A percentile compares a stretch with the other conserved stretches of the same genome.
Conservation (phyloP, 1,140 invertebrate species). For the Palaemon carinicauda region DNA sequence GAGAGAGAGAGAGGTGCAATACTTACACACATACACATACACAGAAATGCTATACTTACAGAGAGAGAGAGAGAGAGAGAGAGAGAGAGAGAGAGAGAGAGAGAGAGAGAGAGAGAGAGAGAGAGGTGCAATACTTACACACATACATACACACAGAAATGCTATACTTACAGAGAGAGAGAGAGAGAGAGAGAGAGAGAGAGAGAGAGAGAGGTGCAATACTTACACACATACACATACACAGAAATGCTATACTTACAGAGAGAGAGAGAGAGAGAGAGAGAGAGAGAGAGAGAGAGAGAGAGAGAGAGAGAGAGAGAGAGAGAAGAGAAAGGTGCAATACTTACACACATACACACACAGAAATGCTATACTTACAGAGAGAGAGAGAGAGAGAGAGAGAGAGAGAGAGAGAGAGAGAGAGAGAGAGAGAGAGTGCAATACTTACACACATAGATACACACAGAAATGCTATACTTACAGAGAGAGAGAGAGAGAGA, state of each 20-base stretch:
- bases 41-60: not conserved
- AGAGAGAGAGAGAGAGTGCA: too few relatives aligned
- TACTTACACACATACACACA: too few relatives aligned
- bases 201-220: not conserved
- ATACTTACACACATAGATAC: not conserved
- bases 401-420: not conserved
- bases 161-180: too few relatives aligned
- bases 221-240: too few relatives aligned
- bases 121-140: too few relatives aligned
- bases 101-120: constrained; percentile 16
- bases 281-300: not conserved
- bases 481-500: constrained; percentile 16
- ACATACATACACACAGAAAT: too few relatives aligned
- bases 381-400: not conserved
- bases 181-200: too few relatives aligned
- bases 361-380: too few relatives aligned
- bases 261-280: too few relatives aligned
- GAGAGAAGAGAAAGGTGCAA: not conserved
- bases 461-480: not conserved
- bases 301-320: not conserved
- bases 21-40: not conserved
- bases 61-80: constrained; percentile 15
- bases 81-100: constrained; percentile 24
- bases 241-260: too few relatives aligned
- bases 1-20: constrained; percentile 18